phyloP scores from a whole-genome alignment of 2,888 invertebrate species.

The Griposia aprilina region DNA sequence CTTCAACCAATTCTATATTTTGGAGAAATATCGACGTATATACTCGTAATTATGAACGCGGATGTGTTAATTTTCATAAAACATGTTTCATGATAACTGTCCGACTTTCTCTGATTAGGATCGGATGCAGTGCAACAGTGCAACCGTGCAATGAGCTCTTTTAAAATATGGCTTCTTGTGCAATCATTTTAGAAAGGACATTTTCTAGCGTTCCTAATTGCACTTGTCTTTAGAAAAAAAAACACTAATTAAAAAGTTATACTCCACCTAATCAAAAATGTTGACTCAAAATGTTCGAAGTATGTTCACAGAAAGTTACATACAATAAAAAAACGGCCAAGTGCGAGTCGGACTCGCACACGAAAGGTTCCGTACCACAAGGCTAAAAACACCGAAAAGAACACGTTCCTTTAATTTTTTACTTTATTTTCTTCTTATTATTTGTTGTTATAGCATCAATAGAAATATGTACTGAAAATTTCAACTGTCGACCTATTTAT shows the following conservation, averaged over 20 bases:
- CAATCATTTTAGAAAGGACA: constrained; percentile 52
- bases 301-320: constrained; percentile 50
- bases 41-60: background rate
- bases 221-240: constrained; percentile 20
- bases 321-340: constrained; percentile 20
- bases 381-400: background rate
- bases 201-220: constrained; percentile 43
- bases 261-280: constrained; percentile 30
- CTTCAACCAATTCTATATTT: too few relatives aligned
- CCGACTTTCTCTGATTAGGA: constrained; percentile 38
- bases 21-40: background rate
- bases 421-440: too few relatives aligned
- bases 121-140: constrained; percentile 29
- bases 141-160: constrained; percentile 13
- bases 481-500: too few relatives aligned
- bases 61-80: background rate
- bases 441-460: too few relatives aligned
- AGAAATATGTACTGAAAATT: too few relatives aligned
- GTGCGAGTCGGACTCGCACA: background rate
- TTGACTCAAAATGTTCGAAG: constrained; percentile 16
- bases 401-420: background rate
- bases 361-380: background rate
- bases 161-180: constrained; percentile 27
- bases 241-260: constrained; percentile 8
- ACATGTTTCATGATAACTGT: constrained; percentile 5